These are phyloP conservation scores for Camelus bactrianus DNA, from an alignment of 2,113 vertebrate genomes.

Conservation along the genomic window DNA sequence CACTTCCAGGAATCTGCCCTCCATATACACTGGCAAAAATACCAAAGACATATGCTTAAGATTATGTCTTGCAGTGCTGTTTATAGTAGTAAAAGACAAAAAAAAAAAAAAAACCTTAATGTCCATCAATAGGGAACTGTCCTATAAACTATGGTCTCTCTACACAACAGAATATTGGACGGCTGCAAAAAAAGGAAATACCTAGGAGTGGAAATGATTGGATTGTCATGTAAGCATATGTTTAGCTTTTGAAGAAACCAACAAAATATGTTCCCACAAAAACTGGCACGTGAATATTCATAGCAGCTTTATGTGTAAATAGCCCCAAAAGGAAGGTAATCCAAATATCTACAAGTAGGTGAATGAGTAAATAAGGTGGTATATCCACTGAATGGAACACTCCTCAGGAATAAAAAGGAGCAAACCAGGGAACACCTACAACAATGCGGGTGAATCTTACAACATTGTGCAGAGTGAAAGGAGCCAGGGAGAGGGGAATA, in stretches of 20 bases:
- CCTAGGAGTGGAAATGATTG: background rate
- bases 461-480: background rate
- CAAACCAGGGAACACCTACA: background rate
- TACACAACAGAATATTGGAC: no score
- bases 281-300: background rate
- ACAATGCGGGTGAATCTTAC: background rate
- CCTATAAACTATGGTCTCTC: background rate
- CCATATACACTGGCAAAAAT: background rate
- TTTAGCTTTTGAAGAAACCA: slow-evolving; percentile 22
- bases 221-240: background rate
- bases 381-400: background rate
- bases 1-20: background rate
- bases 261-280: background rate
- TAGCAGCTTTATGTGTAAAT: background rate
- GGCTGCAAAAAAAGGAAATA: background rate
- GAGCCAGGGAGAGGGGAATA: background rate
- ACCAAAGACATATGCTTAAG: background rate
- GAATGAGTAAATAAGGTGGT: background rate
- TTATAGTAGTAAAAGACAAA: background rate
- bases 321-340: background rate
- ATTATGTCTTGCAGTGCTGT: background rate
- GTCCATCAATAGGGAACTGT: background rate
- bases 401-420: background rate
- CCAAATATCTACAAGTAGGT: background rate
- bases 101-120: background rate